Percentiles rank a stretch among this genome's conserved stretches.
Evolutionary conservation across 2,797 vertebrate genomes (phyloP).

Genomic region (Gymnopithys bicolor): DNA sequence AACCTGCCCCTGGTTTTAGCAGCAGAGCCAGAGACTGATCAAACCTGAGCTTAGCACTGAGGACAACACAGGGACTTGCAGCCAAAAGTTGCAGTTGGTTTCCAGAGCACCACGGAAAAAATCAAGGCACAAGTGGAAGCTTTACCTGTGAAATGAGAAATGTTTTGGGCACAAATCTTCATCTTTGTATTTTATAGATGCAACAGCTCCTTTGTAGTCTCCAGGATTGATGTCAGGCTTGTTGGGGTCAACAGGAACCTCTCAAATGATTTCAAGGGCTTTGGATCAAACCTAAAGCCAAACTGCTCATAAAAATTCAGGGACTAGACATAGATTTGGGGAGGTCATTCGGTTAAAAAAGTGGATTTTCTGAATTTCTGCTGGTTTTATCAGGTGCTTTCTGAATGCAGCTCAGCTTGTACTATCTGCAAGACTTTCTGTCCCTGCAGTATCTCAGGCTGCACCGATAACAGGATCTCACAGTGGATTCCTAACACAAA

Average conservation of each 20-base stretch:
- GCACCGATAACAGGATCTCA: slow-evolving; percentile 56
- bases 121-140: background rate
- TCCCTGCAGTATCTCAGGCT: slow-evolving; percentile 67
- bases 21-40: background rate
- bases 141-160: background rate
- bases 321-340: background rate
- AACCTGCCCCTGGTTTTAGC: background rate
- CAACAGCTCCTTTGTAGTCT: slow-evolving; percentile 16
- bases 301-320: slow-evolving; percentile 52
- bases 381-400: slow-evolving; percentile 59
- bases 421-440: slow-evolving; percentile 58
- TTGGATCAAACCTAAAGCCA: slow-evolving; percentile 6
- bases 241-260: background rate
- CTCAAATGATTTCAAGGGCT: background rate
- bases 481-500: slow-evolving; percentile 59
- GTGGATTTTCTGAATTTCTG: slow-evolving; percentile 38
- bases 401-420: slow-evolving; percentile 40
- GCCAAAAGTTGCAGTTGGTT: background rate
- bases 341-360: slow-evolving; percentile 13
- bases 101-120: background rate
- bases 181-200: background rate
- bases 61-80: background rate
- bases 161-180: background rate
- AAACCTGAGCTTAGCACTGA: background rate
- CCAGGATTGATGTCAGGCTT: slow-evolving; percentile 11